Base-by-base conservation (phyloP, 2,888 invertebrate genomes). In the Neocrepidodera transversa region DNA sequence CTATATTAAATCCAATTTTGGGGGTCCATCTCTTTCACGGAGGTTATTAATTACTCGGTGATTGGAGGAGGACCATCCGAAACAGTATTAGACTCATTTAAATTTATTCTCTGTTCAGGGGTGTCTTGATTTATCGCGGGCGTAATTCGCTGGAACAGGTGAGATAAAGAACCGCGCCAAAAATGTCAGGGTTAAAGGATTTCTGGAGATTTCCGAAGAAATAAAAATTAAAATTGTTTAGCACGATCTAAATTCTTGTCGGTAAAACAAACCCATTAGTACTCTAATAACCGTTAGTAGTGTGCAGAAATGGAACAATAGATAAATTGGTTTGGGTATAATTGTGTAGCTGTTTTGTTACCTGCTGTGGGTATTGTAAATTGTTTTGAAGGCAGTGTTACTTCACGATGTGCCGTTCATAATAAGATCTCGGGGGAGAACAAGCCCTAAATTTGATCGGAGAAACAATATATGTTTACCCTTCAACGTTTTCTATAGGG, bases 21-120 rank as follows among this genome's bases (percentile, higher is more conserved):
- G 8, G 35, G 35, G 11, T 18, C 18, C 35, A n/a, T 18, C 30
- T 48, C 32, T 48, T 47, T 30, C 47, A 30, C 11, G 30, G 47
- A 47, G 48, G 32, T 48, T 51, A 51, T 51, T 51, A 51, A 51
- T 51, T 42, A 51, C 23, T 16, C 26, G 17, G 10, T 51, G 51
- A 51, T 51, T 51, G 38, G 40, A 28, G 5, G 40, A 51, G 30
- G 38, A 51, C 40, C 11, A 51, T 28, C 28, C 26, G 16, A 51
- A 26, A 28, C 28, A 42, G 45, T 28, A 28, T 45, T 45, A 45
- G 10, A 26, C n/a, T 23, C 28, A 26, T 40, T 28, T 16, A 51
- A 51, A 51, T 51, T 51, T 38, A 51, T 51, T 36, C 17, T 17
- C 10, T 4, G 16, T 26, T 7, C n/a, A 16, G 14, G 28, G n/a